These are phyloP conservation scores for Phrynosoma blainvillii DNA, from an alignment of 2,113 vertebrate species.

Conservation along the genomic window DNA sequence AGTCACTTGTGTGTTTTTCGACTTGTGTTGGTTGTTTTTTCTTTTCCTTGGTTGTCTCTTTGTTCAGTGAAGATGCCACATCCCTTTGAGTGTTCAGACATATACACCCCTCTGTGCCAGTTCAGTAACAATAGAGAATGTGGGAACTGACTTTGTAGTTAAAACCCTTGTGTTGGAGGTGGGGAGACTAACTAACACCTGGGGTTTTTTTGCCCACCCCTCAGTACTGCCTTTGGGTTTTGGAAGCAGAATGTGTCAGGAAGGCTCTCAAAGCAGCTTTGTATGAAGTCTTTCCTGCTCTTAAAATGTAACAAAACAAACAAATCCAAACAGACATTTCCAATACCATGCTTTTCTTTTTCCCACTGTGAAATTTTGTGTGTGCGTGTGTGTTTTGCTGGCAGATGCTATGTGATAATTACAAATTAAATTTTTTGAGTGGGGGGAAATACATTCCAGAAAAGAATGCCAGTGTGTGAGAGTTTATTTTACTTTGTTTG, in stretches of 20 bases:
- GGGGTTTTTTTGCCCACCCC: too few species aligned
- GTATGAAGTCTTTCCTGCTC: not conserved
- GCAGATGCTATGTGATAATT: conserved; percentile 3
- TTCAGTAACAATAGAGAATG: not conserved
- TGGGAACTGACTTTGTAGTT: not conserved
- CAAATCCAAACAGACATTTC: not conserved
- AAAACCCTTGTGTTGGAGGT: not conserved
- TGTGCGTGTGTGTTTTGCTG: not conserved
- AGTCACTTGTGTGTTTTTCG: not conserved
- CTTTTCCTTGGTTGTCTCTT: not conserved
- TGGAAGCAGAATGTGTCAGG: not conserved
- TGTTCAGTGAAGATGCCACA: conserved; percentile 1
- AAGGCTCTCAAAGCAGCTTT: not conserved
- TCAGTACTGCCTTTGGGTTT: not conserved
- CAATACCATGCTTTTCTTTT: not conserved
- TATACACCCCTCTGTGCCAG: not conserved
- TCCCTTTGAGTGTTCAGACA: not conserved
- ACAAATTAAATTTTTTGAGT: not conserved
- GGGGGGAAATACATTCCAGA: not conserved
- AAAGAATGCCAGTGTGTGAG: not conserved
- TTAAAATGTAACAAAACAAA: not conserved
- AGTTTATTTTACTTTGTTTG: not conserved
- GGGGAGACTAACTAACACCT: too few species aligned
- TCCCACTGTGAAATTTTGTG: not conserved
- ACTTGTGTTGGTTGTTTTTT: not conserved